Evolutionary conservation across 2,888 invertebrate species (phyloP), one percentile per base, ranked within the genome.

Genomic region (Torymus tubicola): DNA sequence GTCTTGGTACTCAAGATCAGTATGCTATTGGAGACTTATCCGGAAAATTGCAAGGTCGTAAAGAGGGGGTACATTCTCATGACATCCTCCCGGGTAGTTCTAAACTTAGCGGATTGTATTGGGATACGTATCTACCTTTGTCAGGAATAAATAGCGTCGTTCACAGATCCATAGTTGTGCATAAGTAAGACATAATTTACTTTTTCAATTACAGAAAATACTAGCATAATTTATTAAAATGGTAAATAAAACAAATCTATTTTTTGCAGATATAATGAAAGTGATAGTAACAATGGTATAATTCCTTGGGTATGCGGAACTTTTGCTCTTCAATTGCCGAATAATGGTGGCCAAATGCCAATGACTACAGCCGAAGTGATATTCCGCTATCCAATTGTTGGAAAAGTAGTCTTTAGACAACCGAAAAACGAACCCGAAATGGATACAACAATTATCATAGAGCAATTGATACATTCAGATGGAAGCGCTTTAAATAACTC

Each of bases 11-110:
- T 0, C 96, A 96, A 89, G 97, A 98, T 90, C 96, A 96, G 89
- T 98, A 98, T 87, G 95, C 97, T 1, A 92, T 97, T 2, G 98
- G 98, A 0, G 98, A 98, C 88, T 91, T 98, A 13, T 95, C 96
- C 74, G 97, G 97, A 21, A 98, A 98, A 91, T 93, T 95, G 83
- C 94, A 95, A 84, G 94, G 93, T 14, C 93, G 95, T 78, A 95
- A 95, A 57, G 94, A 94, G 86, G 93, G 94, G 84, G 92, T 94
- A 65, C 94, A 94, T 88, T 95, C 94, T 86, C 93, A 93, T 85
- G 93, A 94, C 85, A 91, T 95, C 42, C 91, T 96, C 68, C 93
- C 94, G 0, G 95, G 94, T 1, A 95, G 95, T 67, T 94, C 94
- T 74, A 96, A 96, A 90, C 92, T 96, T 14, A 94, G 93, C 83